Conservation (phyloP, 37 sponge, comb jelly and placozoan genomes). For the Haliclona indistincta region DNA sequence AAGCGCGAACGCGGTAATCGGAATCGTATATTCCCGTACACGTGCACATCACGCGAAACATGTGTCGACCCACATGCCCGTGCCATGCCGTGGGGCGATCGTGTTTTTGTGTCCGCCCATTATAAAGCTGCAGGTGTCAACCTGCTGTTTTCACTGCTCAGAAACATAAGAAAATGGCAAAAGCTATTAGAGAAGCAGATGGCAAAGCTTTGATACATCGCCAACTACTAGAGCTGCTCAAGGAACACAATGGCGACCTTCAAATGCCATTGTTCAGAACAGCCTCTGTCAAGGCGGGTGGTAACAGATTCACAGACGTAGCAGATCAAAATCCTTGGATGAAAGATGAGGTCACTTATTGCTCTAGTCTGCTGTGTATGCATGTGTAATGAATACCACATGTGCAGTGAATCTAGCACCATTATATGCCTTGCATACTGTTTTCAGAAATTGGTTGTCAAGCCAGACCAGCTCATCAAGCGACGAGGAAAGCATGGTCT, state of each 20-base stretch:
- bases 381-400: no score
- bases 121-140: not conserved
- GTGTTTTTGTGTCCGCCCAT: not conserved
- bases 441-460: constrained; percentile 79
- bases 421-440: no score
- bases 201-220: constrained; percentile 71
- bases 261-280: no score
- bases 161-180: constrained; percentile 61
- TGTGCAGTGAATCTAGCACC: no score
- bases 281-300: not conserved
- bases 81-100: not conserved
- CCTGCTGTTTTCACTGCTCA: not conserved
- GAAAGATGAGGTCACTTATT: not conserved
- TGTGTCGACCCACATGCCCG: no score
- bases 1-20: no score
- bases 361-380: no score
- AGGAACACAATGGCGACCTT: no score
- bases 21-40: no score
- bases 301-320: not conserved
- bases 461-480: constrained; percentile 96
- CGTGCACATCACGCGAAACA: no score
- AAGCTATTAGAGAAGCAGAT: constrained; percentile 80
- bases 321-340: not conserved
- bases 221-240: constrained; percentile 32
- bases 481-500: constrained; percentile 94